Percentiles rank a stretch among this genome's conserved stretches.
Evolutionary conservation across 2,797 vertebrate species (phyloP).

Genomic region (Monodelphis domestica): DNA sequence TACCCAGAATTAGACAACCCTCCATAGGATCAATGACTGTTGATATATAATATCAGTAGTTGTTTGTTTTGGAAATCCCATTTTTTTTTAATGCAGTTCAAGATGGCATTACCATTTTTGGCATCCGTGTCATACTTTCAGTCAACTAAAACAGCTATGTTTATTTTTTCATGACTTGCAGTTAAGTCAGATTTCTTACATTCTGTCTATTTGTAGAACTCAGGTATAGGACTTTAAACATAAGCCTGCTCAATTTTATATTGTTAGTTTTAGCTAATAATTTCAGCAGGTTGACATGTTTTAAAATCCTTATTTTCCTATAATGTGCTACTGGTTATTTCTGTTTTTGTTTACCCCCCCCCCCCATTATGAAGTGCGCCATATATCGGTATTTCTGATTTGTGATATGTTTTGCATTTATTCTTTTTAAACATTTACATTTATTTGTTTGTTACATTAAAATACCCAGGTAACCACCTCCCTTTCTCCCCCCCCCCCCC

Average conservation of each 20-base stretch:
- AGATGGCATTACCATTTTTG: conserved; percentile 2
- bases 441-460: too few relatives aligned
- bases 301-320: background rate
- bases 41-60: background rate
- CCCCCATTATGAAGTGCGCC: background rate
- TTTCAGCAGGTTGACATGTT: background rate
- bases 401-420: background rate
- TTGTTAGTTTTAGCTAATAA: background rate
- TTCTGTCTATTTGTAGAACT: conserved; percentile 4
- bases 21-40: background rate
- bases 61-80: background rate
- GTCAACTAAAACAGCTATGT: background rate
- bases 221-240: background rate
- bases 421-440: too few relatives aligned
- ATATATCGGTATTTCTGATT: background rate
- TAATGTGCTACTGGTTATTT: background rate
- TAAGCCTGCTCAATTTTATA: background rate
- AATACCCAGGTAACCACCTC: too few relatives aligned
- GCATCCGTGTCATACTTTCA: background rate
- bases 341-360: background rate
- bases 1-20: background rate
- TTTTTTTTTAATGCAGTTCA: conserved; percentile 25
- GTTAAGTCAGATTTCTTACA: conserved; percentile 14
- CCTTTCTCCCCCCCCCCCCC: too few relatives aligned
- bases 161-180: background rate